Conservation (phyloP, 2,113 vertebrate species). For the Rhinogobius similis region DNA sequence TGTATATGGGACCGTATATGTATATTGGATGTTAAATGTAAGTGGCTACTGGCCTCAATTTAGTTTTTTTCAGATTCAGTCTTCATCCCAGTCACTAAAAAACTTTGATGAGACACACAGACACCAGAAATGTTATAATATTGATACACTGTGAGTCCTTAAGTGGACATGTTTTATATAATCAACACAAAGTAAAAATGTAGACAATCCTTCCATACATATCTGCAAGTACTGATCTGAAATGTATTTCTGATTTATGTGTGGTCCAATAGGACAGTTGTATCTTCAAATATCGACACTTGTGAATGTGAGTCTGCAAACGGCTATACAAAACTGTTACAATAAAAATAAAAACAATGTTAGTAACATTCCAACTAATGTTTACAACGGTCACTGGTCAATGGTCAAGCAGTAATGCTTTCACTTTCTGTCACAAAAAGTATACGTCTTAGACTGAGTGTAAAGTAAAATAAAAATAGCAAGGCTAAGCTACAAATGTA, state of each 20-base stretch:
- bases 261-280: background rate
- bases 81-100: background rate
- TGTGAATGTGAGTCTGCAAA: constrained; percentile 5
- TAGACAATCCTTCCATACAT: background rate
- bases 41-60: background rate
- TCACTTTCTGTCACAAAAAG: constrained; percentile 5
- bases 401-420: constrained; percentile 3
- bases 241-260: background rate
- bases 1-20: background rate
- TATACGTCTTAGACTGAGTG: constrained; percentile 16
- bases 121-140: background rate
- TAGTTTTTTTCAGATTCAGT: background rate
- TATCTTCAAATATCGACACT: constrained; percentile 18
- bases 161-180: background rate
- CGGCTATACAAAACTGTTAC: constrained; percentile 16
- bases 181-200: background rate
- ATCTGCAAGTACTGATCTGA: background rate
- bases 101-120: background rate
- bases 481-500: constrained; percentile 41
- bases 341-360: constrained; percentile 40
- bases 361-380: constrained; percentile 52
- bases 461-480: constrained; percentile 33
- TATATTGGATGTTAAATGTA: too few relatives aligned
- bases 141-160: constrained; percentile 1
- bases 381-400: constrained; percentile 50